These are phyloP conservation scores for Corvus hawaiiensis DNA, from an alignment of 2,113 vertebrate genomes.

Conservation along the genomic window DNA sequence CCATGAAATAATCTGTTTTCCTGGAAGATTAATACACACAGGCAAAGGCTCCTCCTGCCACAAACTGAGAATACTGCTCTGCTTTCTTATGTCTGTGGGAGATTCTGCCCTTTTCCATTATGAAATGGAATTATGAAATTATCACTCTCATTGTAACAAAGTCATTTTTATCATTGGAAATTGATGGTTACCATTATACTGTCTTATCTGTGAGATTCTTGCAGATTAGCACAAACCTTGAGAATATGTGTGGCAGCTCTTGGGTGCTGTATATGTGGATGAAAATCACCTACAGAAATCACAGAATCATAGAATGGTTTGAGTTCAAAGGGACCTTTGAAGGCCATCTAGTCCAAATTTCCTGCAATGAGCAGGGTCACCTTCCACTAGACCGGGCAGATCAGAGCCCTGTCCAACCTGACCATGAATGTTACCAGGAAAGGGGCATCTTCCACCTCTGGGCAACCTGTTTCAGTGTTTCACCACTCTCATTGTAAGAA, in stretches of 20 bases:
- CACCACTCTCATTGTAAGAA: not conserved
- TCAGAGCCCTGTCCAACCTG: not conserved
- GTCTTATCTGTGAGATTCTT: not conserved
- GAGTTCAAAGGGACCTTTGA: not conserved
- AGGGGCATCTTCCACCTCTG: not conserved
- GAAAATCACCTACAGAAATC: not conserved
- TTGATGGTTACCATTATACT: not conserved
- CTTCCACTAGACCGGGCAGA: not conserved
- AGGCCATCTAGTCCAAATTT: not conserved
- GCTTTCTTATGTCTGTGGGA: not conserved
- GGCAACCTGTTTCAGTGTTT: not conserved
- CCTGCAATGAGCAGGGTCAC: not conserved
- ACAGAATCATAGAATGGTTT: not conserved
- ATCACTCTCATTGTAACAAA: not conserved
- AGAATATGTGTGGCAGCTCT: not conserved
- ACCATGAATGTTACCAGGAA: not conserved
- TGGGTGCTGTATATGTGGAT: not conserved
- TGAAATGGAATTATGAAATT: not conserved
- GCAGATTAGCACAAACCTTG: not conserved
- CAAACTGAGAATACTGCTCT: not conserved
- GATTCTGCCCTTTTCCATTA: not conserved
- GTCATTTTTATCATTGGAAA: not conserved
- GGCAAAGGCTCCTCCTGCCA: not conserved
- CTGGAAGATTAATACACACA: not conserved
- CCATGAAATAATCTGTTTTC: not conserved